Evolutionary conservation across 1,140 invertebrate genomes (phyloP).

Genomic region (Helicorthomorpha holstii): DNA sequence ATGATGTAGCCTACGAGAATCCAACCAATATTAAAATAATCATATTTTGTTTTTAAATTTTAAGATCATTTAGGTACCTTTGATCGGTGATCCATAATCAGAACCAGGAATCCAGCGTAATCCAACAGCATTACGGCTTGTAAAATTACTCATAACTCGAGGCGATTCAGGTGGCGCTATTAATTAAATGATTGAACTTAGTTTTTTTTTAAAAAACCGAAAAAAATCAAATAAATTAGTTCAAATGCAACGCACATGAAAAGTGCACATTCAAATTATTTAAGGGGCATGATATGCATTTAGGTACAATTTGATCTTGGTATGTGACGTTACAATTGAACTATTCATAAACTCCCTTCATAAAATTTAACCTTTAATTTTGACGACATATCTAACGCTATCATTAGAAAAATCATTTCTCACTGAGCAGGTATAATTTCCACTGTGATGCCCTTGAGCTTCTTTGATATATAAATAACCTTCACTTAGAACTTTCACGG

Average conservation of each 20-base stretch:
- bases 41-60: not conserved
- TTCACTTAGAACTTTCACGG: constrained; percentile 45
- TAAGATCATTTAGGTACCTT: not conserved
- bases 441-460: constrained; percentile 18
- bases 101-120: not conserved
- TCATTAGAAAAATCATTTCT: not conserved
- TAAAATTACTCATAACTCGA: not conserved
- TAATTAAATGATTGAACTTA: not conserved
- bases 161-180: not conserved
- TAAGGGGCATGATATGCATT: no score
- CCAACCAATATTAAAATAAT: not conserved
- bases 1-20: not conserved
- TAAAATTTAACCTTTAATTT: not conserved
- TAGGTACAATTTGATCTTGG: no score
- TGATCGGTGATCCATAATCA: not conserved
- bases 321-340: no score
- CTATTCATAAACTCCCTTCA: no score
- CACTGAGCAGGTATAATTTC: not conserved
- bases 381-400: not conserved
- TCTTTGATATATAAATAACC: constrained; percentile 76
- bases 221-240: no score
- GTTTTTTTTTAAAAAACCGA: no score
- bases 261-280: no score
- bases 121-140: not conserved
- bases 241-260: no score